Evolutionary conservation across 2,888 invertebrate genomes (phyloP).

Genomic region (Germaria angustata): DNA sequence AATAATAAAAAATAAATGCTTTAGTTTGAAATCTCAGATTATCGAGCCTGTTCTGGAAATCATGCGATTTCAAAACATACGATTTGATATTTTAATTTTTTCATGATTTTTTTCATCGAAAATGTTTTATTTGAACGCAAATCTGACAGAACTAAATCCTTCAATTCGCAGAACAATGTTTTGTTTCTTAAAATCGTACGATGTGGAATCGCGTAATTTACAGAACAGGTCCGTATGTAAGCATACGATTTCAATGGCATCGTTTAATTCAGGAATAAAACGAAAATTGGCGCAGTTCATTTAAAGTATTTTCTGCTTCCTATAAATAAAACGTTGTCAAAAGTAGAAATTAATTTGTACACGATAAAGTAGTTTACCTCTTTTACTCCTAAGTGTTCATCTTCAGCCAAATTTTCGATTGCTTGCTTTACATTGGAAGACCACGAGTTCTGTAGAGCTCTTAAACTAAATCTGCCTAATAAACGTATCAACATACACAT

Average conservation of each 20-base stretch:
- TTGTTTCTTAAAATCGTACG: too few relatives aligned
- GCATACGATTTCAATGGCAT: not conserved
- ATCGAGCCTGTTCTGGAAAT: too few relatives aligned
- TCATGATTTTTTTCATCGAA: too few relatives aligned
- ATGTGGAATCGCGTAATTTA: too few relatives aligned
- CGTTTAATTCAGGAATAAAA: constrained; percentile 73
- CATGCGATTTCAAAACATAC: too few relatives aligned
- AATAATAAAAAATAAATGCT: constrained; percentile 37
- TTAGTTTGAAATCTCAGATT: not conserved
- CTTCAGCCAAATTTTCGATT: constrained; percentile 75
- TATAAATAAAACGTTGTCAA: constrained; percentile 64
- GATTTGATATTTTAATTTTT: too few relatives aligned
- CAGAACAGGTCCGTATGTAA: not conserved
- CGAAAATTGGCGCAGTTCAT: constrained; percentile 78
- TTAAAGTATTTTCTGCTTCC: constrained; percentile 77
- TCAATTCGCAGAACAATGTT: too few relatives aligned
- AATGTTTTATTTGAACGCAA: too few relatives aligned
- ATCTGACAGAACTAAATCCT: too few relatives aligned
- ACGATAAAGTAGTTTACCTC: too few relatives aligned
- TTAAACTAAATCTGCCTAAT: constrained; percentile 85
- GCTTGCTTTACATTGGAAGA: constrained; percentile 72
- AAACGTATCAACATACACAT: constrained; percentile 87
- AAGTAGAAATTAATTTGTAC: too few relatives aligned
- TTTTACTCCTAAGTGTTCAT: constrained; percentile 72
- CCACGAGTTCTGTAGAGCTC: constrained; percentile 82